Evolutionary conservation across 1,140 invertebrate genomes (phyloP).

Genomic region (Leptopilina boulardi): DNA sequence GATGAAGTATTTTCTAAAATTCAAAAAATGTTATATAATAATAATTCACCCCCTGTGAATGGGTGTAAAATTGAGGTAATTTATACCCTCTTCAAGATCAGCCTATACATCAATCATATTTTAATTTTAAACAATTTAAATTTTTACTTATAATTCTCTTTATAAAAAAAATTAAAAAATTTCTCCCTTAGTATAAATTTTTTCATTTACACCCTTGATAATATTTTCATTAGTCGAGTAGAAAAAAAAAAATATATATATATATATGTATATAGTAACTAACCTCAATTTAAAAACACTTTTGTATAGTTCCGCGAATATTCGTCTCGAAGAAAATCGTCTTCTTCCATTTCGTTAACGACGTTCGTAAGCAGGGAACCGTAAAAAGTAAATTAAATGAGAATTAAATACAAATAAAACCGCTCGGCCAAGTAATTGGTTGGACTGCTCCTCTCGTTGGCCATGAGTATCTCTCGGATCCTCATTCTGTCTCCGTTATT

Average conservation of each 20-base stretch:
- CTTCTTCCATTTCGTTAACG: slow-evolving; percentile 68
- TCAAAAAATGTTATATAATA: too few species aligned
- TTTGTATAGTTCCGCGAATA: slow-evolving; percentile 16
- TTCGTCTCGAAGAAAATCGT: slow-evolving; percentile 39
- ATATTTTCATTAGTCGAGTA: too few species aligned
- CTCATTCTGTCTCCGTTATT: slow-evolving; percentile 7
- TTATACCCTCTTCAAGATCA: too few species aligned
- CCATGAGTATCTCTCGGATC: slow-evolving; percentile 42
- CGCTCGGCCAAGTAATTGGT: slow-evolving; percentile 75
- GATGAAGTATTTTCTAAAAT: too few species aligned
- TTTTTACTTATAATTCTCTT: too few species aligned
- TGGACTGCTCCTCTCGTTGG: slow-evolving; percentile 49
- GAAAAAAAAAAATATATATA: not conserved
- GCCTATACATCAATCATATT: too few species aligned
- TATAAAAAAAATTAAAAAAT: too few species aligned
- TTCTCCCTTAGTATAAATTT: too few species aligned
- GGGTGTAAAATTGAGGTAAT: too few species aligned
- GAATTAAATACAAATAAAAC: slow-evolving; percentile 77
- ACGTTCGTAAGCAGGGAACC: slow-evolving; percentile 54
- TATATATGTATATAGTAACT: not conserved
- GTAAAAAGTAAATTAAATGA: slow-evolving; percentile 77
- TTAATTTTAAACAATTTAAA: too few species aligned
- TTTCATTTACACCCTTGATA: too few species aligned
- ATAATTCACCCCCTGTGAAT: too few species aligned
- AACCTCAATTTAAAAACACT: not conserved